phyloP scores from a whole-genome alignment of 2,888 invertebrate species.

The Agrotis puta region DNA sequence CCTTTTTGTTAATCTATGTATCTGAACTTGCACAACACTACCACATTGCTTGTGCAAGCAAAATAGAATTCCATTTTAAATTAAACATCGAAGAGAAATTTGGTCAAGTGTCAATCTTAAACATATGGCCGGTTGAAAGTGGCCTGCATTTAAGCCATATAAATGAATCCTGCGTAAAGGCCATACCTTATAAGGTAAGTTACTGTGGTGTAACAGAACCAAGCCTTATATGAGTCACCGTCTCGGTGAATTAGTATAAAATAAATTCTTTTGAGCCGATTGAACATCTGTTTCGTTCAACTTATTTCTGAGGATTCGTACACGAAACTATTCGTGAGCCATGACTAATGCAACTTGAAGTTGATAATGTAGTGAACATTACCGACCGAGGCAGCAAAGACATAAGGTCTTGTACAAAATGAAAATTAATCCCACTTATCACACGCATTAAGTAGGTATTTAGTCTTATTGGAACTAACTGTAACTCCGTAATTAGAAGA shows the following conservation, averaged over 20 bases:
- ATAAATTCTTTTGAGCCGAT: constrained; percentile 83
- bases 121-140: constrained; percentile 90
- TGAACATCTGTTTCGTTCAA: constrained; percentile 84
- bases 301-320: constrained; percentile 60
- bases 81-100: constrained; percentile 80
- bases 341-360: constrained; percentile 58
- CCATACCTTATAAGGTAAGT: constrained; percentile 86
- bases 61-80: constrained; percentile 50
- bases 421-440: constrained; percentile 13
- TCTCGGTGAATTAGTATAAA: constrained; percentile 84
- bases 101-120: constrained; percentile 85
- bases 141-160: constrained; percentile 86
- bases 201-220: constrained; percentile 83
- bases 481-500: constrained; percentile 56
- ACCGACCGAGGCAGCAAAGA: constrained; percentile 5
- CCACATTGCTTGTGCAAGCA: constrained; percentile 34
- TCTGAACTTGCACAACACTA: constrained; percentile 48
- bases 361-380: constrained; percentile 20
- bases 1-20: constrained; percentile 51
- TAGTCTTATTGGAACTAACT: constrained; percentile 53
- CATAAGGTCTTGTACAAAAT: neutral
- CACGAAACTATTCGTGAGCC: constrained; percentile 55
- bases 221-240: constrained; percentile 86
- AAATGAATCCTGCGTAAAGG: constrained; percentile 88
- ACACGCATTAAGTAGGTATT: constrained; percentile 33